phyloP scores from a whole-genome alignment of 2,888 invertebrate genomes.

The Eledone cirrhosa region DNA sequence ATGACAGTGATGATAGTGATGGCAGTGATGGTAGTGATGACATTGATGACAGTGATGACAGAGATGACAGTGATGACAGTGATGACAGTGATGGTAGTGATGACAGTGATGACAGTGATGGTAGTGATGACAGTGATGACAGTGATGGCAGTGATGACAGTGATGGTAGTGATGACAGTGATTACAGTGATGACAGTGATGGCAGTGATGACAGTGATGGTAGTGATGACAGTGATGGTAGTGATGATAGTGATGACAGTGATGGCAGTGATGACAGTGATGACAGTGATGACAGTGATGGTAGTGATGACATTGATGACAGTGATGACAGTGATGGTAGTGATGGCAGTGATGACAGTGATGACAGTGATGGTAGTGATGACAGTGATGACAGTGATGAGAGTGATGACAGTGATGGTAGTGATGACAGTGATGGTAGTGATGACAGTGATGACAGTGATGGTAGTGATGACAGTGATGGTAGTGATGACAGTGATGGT shows the following conservation, averaged over 20 bases:
- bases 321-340: too few species aligned
- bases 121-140: not conserved
- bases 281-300: slow-evolving; percentile 27
- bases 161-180: too few species aligned
- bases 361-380: slow-evolving; percentile 27
- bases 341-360: slow-evolving; percentile 29
- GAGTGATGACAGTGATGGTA: slow-evolving; percentile 31
- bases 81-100: not conserved
- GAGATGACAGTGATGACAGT: too few species aligned
- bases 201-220: not conserved
- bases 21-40: too few species aligned
- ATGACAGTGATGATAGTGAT: slow-evolving; percentile 11
- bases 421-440: slow-evolving; percentile 28
- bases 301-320: too few species aligned
- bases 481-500: not conserved
- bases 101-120: slow-evolving; percentile 16
- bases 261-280: slow-evolving; percentile 29
- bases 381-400: slow-evolving; percentile 27
- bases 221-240: not conserved
- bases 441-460: slow-evolving; percentile 17
- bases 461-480: slow-evolving; percentile 3
- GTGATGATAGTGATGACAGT: slow-evolving; percentile 25
- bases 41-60: too few species aligned
- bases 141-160: not conserved
- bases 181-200: too few species aligned